phyloP scores from a whole-genome alignment of 2,888 invertebrate genomes.

The Eurytoma adleriae region DNA sequence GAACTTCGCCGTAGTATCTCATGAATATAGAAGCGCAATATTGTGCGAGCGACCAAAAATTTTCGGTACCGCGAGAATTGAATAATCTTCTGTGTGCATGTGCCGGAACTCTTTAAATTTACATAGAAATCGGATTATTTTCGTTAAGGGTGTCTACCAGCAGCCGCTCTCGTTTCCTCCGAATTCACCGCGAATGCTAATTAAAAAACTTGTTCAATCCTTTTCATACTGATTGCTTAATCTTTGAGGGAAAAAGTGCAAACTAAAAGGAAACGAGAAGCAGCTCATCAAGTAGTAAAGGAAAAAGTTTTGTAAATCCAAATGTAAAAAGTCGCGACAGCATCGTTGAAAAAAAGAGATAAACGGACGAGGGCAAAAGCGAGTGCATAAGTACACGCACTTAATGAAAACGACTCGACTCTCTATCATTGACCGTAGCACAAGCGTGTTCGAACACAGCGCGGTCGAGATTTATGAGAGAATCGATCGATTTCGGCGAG shows the following conservation, averaged over 20 bases:
- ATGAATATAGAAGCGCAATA: constrained; percentile 50
- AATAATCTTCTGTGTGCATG: constrained; percentile 43
- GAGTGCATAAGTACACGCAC: neutral
- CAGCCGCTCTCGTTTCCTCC: no score
- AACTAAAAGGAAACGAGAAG: no score
- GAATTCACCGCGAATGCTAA: no score
- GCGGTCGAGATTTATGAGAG: constrained; percentile 21
- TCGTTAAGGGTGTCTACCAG: neutral
- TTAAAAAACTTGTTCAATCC: no score
- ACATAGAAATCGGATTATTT: constrained; percentile 46
- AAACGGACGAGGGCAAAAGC: no score
- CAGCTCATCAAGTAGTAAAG: no score
- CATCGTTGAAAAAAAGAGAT: no score
- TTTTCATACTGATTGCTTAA: no score
- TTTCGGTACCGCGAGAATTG: constrained; percentile 35
- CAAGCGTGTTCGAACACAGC: no score
- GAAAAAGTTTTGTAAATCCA: no score
- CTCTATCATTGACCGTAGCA: constrained; percentile 48
- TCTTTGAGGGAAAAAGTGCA: no score
- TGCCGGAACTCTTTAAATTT: constrained; percentile 47
- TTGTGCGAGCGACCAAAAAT: constrained; percentile 42
- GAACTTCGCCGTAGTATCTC: constrained; percentile 36
- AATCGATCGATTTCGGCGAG: constrained; percentile 8
- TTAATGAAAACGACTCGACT: constrained; percentile 47
- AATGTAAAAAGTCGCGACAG: no score